These are phyloP conservation scores for Machimus rusticus DNA, from an alignment of 2,888 invertebrate genomes.

Conservation along the genomic window DNA sequence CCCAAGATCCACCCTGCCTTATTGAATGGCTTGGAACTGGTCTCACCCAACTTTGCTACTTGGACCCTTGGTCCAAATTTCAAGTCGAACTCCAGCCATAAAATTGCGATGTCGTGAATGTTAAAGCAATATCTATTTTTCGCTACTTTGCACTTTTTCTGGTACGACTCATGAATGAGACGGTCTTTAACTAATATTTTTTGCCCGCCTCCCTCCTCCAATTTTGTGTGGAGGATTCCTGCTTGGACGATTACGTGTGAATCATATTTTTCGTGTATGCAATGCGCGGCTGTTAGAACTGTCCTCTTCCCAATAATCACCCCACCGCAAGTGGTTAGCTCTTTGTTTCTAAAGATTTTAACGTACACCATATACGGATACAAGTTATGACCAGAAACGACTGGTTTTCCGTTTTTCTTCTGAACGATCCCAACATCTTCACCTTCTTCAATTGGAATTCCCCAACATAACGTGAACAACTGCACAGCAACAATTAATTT, in stretches of 20 bases:
- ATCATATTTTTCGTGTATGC: background rate
- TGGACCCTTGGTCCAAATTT: background rate
- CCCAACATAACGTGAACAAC: background rate
- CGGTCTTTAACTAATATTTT: background rate
- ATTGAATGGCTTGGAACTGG: background rate
- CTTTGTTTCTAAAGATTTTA: background rate
- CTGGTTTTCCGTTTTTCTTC: background rate
- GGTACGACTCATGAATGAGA: background rate
- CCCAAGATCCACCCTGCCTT: background rate
- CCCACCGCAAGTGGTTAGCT: background rate
- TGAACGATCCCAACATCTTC: background rate
- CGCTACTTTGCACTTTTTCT: background rate
- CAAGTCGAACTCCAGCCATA: background rate
- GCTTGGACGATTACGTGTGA: background rate
- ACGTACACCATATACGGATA: background rate
- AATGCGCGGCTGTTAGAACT: background rate
- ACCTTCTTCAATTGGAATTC: background rate
- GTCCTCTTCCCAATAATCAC: background rate
- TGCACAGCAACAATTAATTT: background rate
- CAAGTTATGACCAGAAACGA: background rate
- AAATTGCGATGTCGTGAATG: background rate
- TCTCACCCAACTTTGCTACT: background rate
- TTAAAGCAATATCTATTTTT: background rate
- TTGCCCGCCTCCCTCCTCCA: background rate
- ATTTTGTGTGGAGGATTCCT: background rate